These are phyloP conservation scores for Protula sp. DNA, from an alignment of 2,888 invertebrate species.

Conservation along the genomic window DNA sequence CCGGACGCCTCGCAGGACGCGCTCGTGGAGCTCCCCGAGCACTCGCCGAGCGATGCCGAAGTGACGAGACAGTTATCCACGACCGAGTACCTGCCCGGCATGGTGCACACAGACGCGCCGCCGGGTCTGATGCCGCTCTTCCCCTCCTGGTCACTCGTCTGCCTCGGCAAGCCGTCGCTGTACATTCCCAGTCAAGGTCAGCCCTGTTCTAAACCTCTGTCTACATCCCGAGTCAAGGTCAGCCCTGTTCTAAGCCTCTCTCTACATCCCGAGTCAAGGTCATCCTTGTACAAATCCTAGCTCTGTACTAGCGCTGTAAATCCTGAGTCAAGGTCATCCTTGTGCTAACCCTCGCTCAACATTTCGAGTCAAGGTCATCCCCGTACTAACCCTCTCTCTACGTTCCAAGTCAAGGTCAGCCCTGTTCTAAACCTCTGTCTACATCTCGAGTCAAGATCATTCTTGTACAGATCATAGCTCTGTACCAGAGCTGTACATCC, in stretches of 20 bases:
- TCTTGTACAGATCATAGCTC: slow-evolving; percentile 62
- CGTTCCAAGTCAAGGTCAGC: slow-evolving; percentile 60
- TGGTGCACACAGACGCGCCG: slow-evolving; percentile 78
- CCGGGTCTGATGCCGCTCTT: slow-evolving; percentile 73
- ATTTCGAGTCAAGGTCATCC: no score
- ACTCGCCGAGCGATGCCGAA: neutral
- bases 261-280: slow-evolving; percentile 69
- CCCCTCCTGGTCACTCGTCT: slow-evolving; percentile 84
- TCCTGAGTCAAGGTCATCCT: slow-evolving; percentile 63
- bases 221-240: slow-evolving; percentile 67
- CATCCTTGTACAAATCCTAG: slow-evolving; percentile 58
- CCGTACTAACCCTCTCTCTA: slow-evolving; percentile 82
- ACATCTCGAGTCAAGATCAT: slow-evolving; percentile 63
- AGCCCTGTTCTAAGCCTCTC: slow-evolving; percentile 59
- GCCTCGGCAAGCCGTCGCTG: slow-evolving; percentile 80
- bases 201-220: slow-evolving; percentile 62
- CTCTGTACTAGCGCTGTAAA: no score
- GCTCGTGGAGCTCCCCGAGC: neutral
- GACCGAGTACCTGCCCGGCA: slow-evolving; percentile 84
- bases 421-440: slow-evolving; percentile 65
- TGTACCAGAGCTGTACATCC: no score
- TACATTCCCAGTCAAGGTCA: slow-evolving; percentile 67
- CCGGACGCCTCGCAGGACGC: slow-evolving; percentile 20
- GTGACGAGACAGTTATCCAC: slow-evolving; percentile 56
- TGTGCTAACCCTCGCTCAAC: no score